Evolutionary conservation across 2,888 invertebrate genomes (phyloP).

Genomic region (Venusia cambrica): DNA sequence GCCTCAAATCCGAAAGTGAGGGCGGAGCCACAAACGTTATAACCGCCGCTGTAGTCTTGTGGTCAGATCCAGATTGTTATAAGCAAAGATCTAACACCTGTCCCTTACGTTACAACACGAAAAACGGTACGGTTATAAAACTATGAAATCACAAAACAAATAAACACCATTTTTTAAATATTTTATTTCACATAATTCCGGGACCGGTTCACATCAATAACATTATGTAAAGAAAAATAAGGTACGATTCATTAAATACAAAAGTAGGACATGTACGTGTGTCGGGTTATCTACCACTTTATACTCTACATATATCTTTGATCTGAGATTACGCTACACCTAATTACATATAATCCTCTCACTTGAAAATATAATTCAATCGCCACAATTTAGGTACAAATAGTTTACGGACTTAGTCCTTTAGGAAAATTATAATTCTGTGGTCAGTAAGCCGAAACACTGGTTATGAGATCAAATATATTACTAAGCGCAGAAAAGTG

Average conservation of each 20-base stretch:
- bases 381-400: conserved; percentile 33
- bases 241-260: conserved; percentile 61
- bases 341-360: conserved; percentile 28
- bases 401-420: conserved; percentile 28
- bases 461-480: conserved; percentile 26
- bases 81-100: too few species aligned
- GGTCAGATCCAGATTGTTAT: too few species aligned
- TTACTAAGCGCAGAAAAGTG: conserved; percentile 3
- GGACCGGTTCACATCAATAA: conserved; percentile 67
- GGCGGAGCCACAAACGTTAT: too few species aligned
- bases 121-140: too few species aligned
- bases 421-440: conserved; percentile 17
- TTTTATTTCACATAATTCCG: conserved; percentile 66
- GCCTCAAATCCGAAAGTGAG: too few species aligned
- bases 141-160: conserved; percentile 34
- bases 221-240: conserved; percentile 66
- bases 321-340: conserved; percentile 55
- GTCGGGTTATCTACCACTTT: conserved; percentile 35
- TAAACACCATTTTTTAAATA: conserved; percentile 50
- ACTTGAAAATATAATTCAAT: conserved; percentile 27
- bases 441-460: conserved; percentile 23
- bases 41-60: too few species aligned
- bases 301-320: conserved; percentile 41
- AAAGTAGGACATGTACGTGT: conserved; percentile 68
- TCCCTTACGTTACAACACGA: too few species aligned